Evolutionary conservation across 2,113 vertebrate species (phyloP).

Genomic region (Cyanoderma ruficeps): DNA sequence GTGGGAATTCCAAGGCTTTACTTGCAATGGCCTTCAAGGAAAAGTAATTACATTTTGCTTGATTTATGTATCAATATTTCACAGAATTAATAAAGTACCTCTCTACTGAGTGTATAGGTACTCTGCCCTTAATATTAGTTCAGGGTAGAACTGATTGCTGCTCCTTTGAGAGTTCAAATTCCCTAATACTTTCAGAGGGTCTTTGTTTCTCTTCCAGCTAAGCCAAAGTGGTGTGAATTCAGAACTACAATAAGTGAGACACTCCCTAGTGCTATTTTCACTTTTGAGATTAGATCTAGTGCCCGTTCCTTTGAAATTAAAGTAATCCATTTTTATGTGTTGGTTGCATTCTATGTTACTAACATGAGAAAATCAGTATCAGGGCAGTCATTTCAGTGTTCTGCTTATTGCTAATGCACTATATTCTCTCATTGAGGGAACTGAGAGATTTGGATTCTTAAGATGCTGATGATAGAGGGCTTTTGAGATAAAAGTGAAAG

Average conservation of each 20-base stretch:
- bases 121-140: conserved; percentile 14
- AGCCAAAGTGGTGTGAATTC: background rate
- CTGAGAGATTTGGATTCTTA: background rate
- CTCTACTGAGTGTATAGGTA: background rate
- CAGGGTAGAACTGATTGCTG: background rate
- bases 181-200: background rate
- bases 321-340: conserved; percentile 21
- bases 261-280: conserved; percentile 8
- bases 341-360: background rate
- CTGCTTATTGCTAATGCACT: background rate
- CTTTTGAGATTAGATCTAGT: conserved; percentile 12
- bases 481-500: background rate
- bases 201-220: conserved; percentile 4
- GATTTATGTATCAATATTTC: conserved; percentile 16
- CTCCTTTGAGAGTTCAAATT: conserved; percentile 29
- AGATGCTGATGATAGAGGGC: background rate
- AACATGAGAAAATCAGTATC: background rate
- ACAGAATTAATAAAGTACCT: background rate
- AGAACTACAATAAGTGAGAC: background rate
- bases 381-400: background rate
- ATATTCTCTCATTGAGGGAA: background rate
- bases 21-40: background rate
- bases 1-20: background rate
- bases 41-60: background rate
- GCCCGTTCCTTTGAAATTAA: conserved; percentile 15